Base-by-base conservation (phyloP, 2,888 invertebrate genomes). In the Eristalinus aeneus region DNA sequence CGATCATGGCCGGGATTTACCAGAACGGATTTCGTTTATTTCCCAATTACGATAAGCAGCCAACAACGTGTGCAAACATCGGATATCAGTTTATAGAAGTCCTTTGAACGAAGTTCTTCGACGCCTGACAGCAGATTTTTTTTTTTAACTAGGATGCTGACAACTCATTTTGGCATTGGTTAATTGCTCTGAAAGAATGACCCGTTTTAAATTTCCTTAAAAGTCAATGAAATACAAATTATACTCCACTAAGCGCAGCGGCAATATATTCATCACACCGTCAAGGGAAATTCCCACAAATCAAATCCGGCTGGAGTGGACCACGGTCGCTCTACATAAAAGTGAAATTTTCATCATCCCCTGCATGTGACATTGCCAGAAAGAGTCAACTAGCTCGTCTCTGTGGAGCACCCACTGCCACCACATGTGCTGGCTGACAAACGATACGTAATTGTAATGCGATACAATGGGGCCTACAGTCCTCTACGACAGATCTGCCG, bases 401-500 rank as follows among this genome's bases (percentile, higher is more conserved):
- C 1, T 8, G 8, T 1, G 1, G 1, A 46, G 9, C 46, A 16
- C 46, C 16, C 16, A 16, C 46, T 5, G 27, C 27, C 2, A 5
- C 4, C 46, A 16, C 16, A 46, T 46, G 16, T 0, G 46, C 2
- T 16, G 46, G 16, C 46, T 16, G 9, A 8, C 46, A 46, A 53
- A 6, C 56, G 11, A 54, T 27, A 34, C 16, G 46, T 46, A 46
- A 16, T 5, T 69, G 54, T 75, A 61, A 46, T 46, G 32, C 36
- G 64, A 27, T 54, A 54, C 54, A 58, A 67, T 20, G 46, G 67
- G 11, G 46, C 23, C 54, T 20, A 58, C 31, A 46, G 69, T 60
- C 71, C 36, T 46, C 71, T 78, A n/a, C 34, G 27, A 5, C 27
- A 27, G 27, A 72, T 23, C 16, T 23, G 58, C 16, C 77, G 58